Evolutionary conservation across 2,888 invertebrate species (phyloP).

Genomic region (Erebia epiphron): DNA sequence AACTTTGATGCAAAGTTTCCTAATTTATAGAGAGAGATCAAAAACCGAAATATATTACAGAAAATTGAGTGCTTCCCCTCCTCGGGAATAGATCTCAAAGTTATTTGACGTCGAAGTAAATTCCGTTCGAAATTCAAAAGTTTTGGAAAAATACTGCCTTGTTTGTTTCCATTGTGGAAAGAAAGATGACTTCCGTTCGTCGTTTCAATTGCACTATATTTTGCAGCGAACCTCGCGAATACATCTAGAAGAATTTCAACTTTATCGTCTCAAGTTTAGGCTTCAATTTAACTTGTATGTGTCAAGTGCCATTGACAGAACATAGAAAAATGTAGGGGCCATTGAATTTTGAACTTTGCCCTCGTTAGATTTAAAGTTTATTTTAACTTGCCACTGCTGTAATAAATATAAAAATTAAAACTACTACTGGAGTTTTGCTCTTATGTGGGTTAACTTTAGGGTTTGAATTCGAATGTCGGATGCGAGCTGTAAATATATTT

Average conservation of each 20-base stretch:
- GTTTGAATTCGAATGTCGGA: background rate
- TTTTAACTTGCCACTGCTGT: background rate
- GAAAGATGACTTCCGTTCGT: constrained; percentile 37
- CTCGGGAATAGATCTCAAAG: constrained; percentile 1
- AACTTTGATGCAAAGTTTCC: background rate
- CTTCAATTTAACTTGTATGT: constrained; percentile 4
- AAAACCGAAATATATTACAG: background rate
- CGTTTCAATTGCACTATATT: constrained; percentile 35
- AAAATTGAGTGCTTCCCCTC: constrained; percentile 5
- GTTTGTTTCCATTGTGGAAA: constrained; percentile 37
- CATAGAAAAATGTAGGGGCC: background rate
- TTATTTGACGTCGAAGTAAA: constrained; percentile 20
- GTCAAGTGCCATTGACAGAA: constrained; percentile 1
- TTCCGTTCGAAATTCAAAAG: constrained; percentile 31
- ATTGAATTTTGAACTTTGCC: constrained; percentile 28
- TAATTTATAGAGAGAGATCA: background rate
- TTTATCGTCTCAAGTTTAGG: background rate
- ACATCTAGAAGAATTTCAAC: constrained; percentile 16
- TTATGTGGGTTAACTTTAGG: background rate
- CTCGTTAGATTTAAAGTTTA: constrained; percentile 7
- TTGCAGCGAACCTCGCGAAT: constrained; percentile 14
- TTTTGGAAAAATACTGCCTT: constrained; percentile 36
- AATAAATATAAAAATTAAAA: constrained; percentile 2
- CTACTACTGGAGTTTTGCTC: background rate
- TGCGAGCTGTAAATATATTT: background rate